Conservation (phyloP, 2,888 invertebrate species). For the Microdon myrmicae region DNA sequence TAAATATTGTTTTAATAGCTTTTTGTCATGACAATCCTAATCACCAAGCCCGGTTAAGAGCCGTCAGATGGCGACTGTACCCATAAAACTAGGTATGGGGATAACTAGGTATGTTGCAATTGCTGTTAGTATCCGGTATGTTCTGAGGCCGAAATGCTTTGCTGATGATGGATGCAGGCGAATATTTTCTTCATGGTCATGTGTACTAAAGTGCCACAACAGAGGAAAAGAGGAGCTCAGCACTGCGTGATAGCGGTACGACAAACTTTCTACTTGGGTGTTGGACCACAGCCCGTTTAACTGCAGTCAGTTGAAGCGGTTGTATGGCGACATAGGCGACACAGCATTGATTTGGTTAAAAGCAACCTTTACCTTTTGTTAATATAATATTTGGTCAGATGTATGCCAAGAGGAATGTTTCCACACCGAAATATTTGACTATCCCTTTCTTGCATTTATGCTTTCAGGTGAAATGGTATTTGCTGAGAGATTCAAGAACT, state of each 20-base stretch:
- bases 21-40: conserved; percentile 33
- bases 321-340: conserved; percentile 5
- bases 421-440: too few species aligned
- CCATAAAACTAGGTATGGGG: conserved; percentile 30
- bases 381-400: conserved; percentile 42
- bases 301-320: conserved; percentile 20
- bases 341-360: conserved; percentile 31
- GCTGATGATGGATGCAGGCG: conserved; percentile 47
- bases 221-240: conserved; percentile 33
- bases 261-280: conserved; percentile 49
- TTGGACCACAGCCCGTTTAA: conserved; percentile 31
- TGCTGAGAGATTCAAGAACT: too few species aligned
- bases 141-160: conserved; percentile 24
- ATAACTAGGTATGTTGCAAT: too few species aligned
- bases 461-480: too few species aligned
- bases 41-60: conserved; percentile 37
- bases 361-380: conserved; percentile 46
- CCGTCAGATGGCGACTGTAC: conserved; percentile 27
- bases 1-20: conserved; percentile 40
- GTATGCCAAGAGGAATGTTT: conserved; percentile 23
- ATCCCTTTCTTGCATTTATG: too few species aligned
- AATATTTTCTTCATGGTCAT: conserved; percentile 44
- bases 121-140: conserved; percentile 29
- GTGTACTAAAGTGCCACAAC: conserved; percentile 35
- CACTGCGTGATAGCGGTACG: conserved; percentile 25